Conservation (phyloP, 2,888 invertebrate species). For the Odontocerum albicorne region DNA sequence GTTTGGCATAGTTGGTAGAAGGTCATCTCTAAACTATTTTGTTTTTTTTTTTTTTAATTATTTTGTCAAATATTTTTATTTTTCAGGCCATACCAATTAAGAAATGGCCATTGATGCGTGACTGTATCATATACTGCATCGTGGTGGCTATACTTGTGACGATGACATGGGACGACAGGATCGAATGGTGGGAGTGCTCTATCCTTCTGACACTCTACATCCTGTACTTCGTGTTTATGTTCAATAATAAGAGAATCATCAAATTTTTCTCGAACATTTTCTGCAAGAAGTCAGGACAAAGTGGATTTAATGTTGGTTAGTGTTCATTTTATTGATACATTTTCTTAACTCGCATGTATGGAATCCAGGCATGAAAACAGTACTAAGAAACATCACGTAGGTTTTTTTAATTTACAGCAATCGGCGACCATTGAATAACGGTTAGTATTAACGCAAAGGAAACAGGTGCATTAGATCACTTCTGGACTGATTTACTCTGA, state of each 20-base stretch:
- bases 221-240: conserved; percentile 72
- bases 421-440: too few species aligned
- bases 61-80: not conserved
- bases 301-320: conserved; percentile 13
- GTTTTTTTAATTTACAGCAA: too few species aligned
- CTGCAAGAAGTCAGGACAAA: not conserved
- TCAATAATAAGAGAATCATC: conserved; percentile 63
- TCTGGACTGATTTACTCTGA: too few species aligned
- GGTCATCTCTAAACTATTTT: too few species aligned
- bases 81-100: conserved; percentile 74
- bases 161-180: conserved; percentile 76
- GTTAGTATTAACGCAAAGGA: too few species aligned
- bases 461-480: too few species aligned
- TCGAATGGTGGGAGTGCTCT: conserved; percentile 80
- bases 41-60: not conserved
- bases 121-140: conserved; percentile 74
- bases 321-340: not conserved
- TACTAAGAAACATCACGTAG: too few species aligned
- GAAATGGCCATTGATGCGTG: conserved; percentile 80
- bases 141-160: conserved; percentile 70
- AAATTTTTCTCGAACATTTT: conserved; percentile 35
- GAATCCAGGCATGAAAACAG: too few species aligned
- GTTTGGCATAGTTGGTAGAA: too few species aligned
- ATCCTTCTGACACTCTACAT: conserved; percentile 73
- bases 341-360: too few species aligned